Evolutionary conservation across 2,888 invertebrate species (phyloP).

Genomic region (Epinotia ramella): DNA sequence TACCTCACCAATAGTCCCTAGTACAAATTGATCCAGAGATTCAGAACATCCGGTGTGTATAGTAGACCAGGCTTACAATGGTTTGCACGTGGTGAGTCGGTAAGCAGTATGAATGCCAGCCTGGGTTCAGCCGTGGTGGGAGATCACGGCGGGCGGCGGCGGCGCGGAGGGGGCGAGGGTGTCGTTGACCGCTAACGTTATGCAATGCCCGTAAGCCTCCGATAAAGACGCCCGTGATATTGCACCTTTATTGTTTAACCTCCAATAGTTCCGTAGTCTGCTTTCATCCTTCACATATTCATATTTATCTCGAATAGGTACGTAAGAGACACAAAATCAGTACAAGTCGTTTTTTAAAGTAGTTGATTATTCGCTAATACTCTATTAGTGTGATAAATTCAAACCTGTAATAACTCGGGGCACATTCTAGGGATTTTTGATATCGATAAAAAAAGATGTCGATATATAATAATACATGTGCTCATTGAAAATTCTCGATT

Average conservation of each 20-base stretch:
- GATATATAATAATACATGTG: no score
- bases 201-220: constrained; percentile 59
- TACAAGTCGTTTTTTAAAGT: no score
- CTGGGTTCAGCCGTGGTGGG: constrained; percentile 50
- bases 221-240: constrained; percentile 57
- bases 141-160: constrained; percentile 49
- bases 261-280: constrained; percentile 9
- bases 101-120: neutral
- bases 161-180: constrained; percentile 50
- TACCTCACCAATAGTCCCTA: neutral
- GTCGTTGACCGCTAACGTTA: constrained; percentile 61
- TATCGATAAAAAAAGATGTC: no score
- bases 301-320: neutral
- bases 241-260: constrained; percentile 48
- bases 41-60: neutral
- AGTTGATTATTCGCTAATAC: no score
- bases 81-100: neutral
- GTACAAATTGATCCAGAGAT: neutral
- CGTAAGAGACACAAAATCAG: no score
- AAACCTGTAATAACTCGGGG: no score
- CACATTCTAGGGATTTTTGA: no score
- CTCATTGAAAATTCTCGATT: no score
- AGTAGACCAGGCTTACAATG: neutral
- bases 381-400: no score
- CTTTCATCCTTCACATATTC: neutral